A percentile compares a stretch with the other conserved stretches of the same genome.
These are phyloP conservation scores for Gallinago undulata DNA, from an alignment of 2,113 vertebrate genomes.

Conservation along the genomic window DNA sequence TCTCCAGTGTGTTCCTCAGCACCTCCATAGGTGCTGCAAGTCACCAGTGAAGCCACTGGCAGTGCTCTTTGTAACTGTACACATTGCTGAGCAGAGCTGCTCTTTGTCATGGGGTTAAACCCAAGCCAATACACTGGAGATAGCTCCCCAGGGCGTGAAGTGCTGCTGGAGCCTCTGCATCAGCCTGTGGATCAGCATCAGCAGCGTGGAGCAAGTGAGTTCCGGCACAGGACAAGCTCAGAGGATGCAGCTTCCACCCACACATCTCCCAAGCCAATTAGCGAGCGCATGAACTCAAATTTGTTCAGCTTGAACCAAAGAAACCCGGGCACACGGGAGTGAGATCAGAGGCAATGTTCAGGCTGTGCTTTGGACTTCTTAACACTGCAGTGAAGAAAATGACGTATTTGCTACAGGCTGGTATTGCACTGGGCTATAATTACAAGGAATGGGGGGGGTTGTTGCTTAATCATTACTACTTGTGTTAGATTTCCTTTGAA, in stretches of 20 bases:
- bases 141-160: neutral
- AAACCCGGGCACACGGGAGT: neutral
- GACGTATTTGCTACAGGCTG: neutral
- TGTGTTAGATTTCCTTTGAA: constrained; percentile 36
- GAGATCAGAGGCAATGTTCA: neutral
- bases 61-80: neutral
- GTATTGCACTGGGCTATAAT: neutral
- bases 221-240: neutral
- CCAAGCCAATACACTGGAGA: neutral
- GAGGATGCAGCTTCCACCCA: neutral
- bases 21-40: neutral
- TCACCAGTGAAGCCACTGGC: neutral
- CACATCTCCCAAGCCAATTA: neutral
- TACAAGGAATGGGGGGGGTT: neutral
- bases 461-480: constrained; percentile 22
- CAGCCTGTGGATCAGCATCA: neutral
- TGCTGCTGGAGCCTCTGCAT: neutral
- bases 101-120: neutral
- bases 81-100: neutral
- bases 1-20: neutral
- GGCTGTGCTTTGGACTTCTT: neutral
- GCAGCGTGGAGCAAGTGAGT: rapidly evolving
- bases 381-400: constrained; percentile 30
- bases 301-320: neutral
- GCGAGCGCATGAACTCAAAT: neutral